phyloP scores from a whole-genome alignment of 1,140 invertebrate genomes.

The Phthorimaea operculella region DNA sequence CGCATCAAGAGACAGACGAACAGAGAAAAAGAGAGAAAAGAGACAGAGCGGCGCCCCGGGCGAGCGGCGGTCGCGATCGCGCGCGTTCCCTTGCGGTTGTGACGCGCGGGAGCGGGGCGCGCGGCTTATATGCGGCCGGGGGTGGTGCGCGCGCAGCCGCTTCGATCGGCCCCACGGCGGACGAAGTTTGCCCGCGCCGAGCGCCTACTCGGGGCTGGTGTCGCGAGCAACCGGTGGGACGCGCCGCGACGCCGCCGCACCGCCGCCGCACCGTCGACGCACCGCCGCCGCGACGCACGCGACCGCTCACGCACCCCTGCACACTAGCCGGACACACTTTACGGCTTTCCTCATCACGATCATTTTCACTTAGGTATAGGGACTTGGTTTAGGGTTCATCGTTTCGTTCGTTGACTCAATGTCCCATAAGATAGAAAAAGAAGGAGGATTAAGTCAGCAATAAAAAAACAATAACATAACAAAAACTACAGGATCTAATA shows the following conservation, averaged over 20 bases:
- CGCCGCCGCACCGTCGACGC: constrained; percentile 7
- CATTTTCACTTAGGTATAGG: too few species aligned
- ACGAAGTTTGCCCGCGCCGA: constrained; percentile 27
- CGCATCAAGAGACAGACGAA: constrained; percentile 64
- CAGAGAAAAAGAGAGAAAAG: constrained; percentile 64
- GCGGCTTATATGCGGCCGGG: constrained; percentile 57
- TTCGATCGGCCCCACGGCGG: constrained; percentile 46
- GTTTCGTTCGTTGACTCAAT: too few species aligned
- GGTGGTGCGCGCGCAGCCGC: constrained; percentile 54
- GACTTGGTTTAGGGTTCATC: too few species aligned
- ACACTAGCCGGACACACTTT: not conserved
- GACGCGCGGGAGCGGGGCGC: constrained; percentile 39
- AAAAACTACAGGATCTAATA: too few species aligned
- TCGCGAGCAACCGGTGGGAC: constrained; percentile 51
- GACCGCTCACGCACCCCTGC: constrained; percentile 5
- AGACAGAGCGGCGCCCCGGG: constrained; percentile 60
- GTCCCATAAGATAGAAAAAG: too few species aligned
- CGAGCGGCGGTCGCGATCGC: constrained; percentile 62
- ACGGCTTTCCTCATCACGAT: too few species aligned
- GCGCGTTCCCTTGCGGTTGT: constrained; percentile 68
- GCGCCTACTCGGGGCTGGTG: constrained; percentile 39
- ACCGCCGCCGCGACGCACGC: constrained; percentile 12
- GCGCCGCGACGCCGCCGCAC: constrained; percentile 1
- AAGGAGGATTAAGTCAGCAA: too few species aligned
- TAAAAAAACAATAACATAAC: too few species aligned